phyloP scores from a whole-genome alignment of 2,797 vertebrate genomes.

The Tapera naevia region DNA sequence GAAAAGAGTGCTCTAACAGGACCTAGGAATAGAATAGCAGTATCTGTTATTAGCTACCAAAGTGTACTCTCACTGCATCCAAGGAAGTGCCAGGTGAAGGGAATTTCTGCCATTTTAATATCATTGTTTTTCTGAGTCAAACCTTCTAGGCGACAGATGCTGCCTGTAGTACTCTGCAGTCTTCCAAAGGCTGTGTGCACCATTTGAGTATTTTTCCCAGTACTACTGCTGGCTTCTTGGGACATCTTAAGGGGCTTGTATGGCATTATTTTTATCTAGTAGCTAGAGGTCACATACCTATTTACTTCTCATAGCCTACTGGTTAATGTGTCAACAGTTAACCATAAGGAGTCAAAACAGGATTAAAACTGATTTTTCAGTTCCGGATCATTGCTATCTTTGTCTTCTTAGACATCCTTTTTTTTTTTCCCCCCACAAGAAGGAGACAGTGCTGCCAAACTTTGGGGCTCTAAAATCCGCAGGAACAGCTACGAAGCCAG shows the following conservation, averaged over 20 bases:
- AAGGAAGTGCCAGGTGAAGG: background rate
- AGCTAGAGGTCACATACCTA: background rate
- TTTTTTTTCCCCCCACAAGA: background rate
- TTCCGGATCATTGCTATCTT: background rate
- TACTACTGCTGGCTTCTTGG: background rate
- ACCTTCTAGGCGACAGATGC: background rate
- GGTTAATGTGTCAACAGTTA: background rate
- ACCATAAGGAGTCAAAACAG: background rate
- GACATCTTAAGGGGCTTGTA: background rate
- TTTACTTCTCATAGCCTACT: background rate
- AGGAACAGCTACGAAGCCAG: background rate
- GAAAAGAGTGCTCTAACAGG: background rate
- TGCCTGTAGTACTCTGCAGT: background rate
- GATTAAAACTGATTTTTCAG: background rate
- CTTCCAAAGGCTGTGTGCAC: background rate
- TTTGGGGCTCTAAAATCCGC: background rate
- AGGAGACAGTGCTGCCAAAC: background rate
- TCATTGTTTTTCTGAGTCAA: background rate
- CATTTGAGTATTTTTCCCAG: background rate
- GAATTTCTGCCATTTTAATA: background rate
- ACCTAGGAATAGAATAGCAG: background rate
- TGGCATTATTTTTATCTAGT: background rate
- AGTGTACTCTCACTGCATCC: background rate
- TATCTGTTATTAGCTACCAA: background rate
- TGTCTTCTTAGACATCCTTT: background rate